Conservation (phyloP, 1,140 invertebrate species). For the Cataglyphis hispanica region DNA sequence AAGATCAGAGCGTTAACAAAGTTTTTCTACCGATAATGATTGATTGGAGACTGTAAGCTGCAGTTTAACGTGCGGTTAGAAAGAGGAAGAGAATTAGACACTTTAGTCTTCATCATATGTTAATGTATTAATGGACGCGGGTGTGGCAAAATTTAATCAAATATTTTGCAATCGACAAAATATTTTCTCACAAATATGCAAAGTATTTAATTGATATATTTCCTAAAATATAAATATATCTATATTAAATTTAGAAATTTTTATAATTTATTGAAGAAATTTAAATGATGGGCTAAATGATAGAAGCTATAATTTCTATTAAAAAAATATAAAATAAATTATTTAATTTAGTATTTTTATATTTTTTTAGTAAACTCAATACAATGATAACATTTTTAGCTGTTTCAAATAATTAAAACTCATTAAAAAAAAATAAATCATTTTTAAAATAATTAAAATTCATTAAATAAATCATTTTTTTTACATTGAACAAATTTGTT, state of each 20-base stretch:
- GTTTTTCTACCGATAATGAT: neutral
- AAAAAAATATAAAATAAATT: too few relatives aligned
- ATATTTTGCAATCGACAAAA: slow-evolving; percentile 20
- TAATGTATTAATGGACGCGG: slow-evolving; percentile 38
- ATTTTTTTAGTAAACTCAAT: too few relatives aligned
- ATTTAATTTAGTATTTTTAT: neutral
- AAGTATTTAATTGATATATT: neutral
- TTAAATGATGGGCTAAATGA: too few relatives aligned
- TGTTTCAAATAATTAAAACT: too few relatives aligned
- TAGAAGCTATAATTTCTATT: too few relatives aligned
- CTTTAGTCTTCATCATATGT: slow-evolving; percentile 1
- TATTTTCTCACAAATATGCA: neutral
- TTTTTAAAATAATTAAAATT: too few relatives aligned
- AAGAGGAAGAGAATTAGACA: neutral
- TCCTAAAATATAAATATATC: neutral
- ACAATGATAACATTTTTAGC: too few relatives aligned
- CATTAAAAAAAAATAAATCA: too few relatives aligned
- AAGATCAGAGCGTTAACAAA: neutral
- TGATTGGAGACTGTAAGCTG: neutral
- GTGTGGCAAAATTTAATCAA: slow-evolving; percentile 24
- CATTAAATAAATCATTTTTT: too few relatives aligned
- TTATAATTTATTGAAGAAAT: neutral
- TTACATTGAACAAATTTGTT: too few relatives aligned
- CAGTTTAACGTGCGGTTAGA: slow-evolving; percentile 4
- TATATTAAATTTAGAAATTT: neutral